A percentile compares a stretch with the other conserved stretches of the same genome.
Evolutionary conservation across 1,140 invertebrate species (phyloP).

Genomic region (Apocrypta bakeri): DNA sequence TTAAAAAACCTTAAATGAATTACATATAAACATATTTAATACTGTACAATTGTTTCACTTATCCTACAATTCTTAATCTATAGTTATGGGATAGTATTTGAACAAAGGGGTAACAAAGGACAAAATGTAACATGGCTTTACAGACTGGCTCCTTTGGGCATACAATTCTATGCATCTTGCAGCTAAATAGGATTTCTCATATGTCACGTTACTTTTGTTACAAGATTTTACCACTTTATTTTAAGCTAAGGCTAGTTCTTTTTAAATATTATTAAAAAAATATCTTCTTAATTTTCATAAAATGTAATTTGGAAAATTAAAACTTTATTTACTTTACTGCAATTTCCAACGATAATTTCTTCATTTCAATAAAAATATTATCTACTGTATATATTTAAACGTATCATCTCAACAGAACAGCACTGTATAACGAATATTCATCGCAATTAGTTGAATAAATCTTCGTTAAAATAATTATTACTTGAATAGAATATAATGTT

Average conservation of each 20-base stretch:
- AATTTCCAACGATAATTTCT: conserved; percentile 18
- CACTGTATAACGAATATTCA: conserved; percentile 42
- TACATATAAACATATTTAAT: conserved; percentile 54
- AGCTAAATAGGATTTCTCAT: conserved; percentile 35
- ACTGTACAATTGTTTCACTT: conserved; percentile 52
- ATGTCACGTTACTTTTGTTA: conserved; percentile 33
- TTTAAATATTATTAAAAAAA: conserved; percentile 46
- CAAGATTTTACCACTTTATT: conserved; percentile 24
- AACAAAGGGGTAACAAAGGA: conserved; percentile 50
- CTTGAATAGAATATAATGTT: conserved; percentile 6
- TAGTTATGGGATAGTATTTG: conserved; percentile 42
- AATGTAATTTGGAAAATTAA: conserved; percentile 45
- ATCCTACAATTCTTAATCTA: conserved; percentile 47
- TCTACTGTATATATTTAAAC: conserved; percentile 37
- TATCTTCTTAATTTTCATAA: conserved; percentile 42
- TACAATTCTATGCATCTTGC: conserved; percentile 46
- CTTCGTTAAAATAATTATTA: conserved; percentile 22
- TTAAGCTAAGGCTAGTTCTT: conserved; percentile 40
- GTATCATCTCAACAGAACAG: conserved; percentile 39
- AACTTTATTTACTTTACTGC: conserved; percentile 24
- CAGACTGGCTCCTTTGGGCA: conserved; percentile 47
- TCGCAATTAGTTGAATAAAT: conserved; percentile 26
- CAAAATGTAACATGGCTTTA: conserved; percentile 49
- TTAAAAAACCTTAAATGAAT: conserved; percentile 54
- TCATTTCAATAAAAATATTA: conserved; percentile 44